Base-by-base conservation (phyloP, 2,797 vertebrate genomes). In the Eulemur coronatus region DNA sequence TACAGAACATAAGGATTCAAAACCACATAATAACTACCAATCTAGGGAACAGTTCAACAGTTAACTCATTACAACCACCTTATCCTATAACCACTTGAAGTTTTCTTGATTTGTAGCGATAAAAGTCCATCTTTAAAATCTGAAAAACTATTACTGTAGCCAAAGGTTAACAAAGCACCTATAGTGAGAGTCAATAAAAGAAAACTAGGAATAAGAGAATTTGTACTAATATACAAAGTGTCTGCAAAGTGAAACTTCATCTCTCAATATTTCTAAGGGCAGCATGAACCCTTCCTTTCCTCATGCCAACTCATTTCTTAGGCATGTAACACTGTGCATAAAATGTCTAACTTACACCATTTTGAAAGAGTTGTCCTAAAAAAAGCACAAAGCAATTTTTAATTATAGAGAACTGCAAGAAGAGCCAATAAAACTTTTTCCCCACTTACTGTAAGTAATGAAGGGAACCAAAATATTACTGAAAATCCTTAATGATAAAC, bases 401-500 rank as follows among this genome's bases (percentile, higher is more conserved):
- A 69, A 95, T 91, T 84, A 93, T 33, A 84, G 76, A 93, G 14
- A 73, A 85, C 38, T 43, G 4, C 24, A 84, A 96, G 24, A 57
- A 79, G 26, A 89, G 84, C 30, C 69, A 93, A 78, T 52, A 89
- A 73, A 80, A 61, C 10, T 43, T 43, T 78, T 82, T 86, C 52
- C 30, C 30, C 2, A 84, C 24, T 94, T 85, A 59, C 67, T 75
- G 0, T 63, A 87, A 94, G 5, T 41, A 85, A 46, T 26, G 89
- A 75, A 95, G 10, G 63, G n/a, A 89, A 35, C 20, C 63, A 87
- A 95, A 94, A 84, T 72, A 33, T 63, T 96, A 84, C 28, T 85
- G 46, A 90, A 93, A 94, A 70, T 80, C 22, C 67, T 69, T 95
- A 84, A 87, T 87, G 52, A 89, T 89, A 84, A 94, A 95, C n/a